Conservation (phyloP, 1,140 invertebrate genomes). For the Drosophila navojoa region DNA sequence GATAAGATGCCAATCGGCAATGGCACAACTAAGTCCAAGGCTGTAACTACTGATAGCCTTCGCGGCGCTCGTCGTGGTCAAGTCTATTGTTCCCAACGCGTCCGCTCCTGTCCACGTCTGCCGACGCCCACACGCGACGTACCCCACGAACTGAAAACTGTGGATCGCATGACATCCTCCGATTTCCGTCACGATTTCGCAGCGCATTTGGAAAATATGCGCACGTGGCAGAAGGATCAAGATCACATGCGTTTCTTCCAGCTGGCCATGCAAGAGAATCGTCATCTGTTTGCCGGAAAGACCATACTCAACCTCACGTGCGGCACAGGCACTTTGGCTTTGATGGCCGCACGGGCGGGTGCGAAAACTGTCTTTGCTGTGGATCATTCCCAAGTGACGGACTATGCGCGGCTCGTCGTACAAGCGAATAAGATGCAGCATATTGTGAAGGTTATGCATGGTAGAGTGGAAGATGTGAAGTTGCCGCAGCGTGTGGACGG, state of each 20-base stretch:
- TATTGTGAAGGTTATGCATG: conserved; percentile 95
- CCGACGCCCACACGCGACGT: conserved; percentile 25
- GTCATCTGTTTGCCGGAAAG: conserved; percentile 96
- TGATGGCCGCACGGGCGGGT: conserved; percentile 99
- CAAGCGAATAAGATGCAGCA: conserved; percentile 88
- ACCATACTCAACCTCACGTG: conserved; percentile 98
- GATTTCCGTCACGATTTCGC: conserved; percentile 82
- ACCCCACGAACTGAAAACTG: conserved; percentile 37
- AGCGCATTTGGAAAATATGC: conserved; percentile 99
- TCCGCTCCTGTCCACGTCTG: conserved; percentile 3
- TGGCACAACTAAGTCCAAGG: not conserved
- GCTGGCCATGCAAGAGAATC: conserved; percentile 98
- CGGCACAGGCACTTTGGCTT: conserved; percentile 99
- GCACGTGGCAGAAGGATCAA: conserved; percentile 99
- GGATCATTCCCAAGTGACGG: conserved; percentile 97
- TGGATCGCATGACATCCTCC: conserved; percentile 65
- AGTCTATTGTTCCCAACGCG: not conserved
- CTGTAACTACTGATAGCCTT: no score
- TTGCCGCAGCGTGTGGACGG: conserved; percentile 95
- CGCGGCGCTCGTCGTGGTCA: not conserved
- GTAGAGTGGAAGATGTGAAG: conserved; percentile 92
- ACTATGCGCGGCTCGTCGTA: conserved; percentile 95
- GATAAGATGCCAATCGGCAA: not conserved
- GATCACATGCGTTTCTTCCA: conserved; percentile 97
- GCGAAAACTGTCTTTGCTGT: conserved; percentile 97